Evolutionary conservation across 2,888 invertebrate species (phyloP), one percentile per base, ranked within the genome.

Genomic region (Biston betularia): DNA sequence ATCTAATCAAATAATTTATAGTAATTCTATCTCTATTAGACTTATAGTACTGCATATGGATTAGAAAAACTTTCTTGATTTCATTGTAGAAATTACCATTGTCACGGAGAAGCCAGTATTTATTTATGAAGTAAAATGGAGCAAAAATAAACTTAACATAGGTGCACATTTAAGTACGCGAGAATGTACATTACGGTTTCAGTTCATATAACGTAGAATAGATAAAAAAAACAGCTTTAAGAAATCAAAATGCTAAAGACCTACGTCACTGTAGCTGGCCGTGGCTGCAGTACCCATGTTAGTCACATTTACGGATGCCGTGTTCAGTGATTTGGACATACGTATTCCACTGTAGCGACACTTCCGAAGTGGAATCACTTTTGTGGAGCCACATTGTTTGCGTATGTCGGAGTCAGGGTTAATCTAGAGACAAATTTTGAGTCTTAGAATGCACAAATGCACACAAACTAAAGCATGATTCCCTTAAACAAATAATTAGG

Each of bases 381-480:
- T 40, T 40, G 15, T 40, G 15, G 53, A 24, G 40, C 15, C n/a
- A 40, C 38, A 40, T 11, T 50, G 34, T n/a, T 15, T 40, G 53
- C 53, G 7, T 53, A 0, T 24, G n/a, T 35, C 7, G 40, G 40
- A 40, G 15, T 40, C 15, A 11, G 38, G 15, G 40, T 40, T 53
- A 11, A 53, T 53, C 53, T 53, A 40, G 10, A 15, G 53, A 53
- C 40, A 53, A 53, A 50, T 40, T 53, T 15, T 5, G n/a, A 52
- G 34, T 52, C 35, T 52, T 35, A 52, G 52, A 52, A 52, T n/a
- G 8, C 0, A 7, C 24, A 48, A 46, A 33, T 8, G 11, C 11
- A 48, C 4, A 11, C 15, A 48, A 24, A 45, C 8, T 44, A 44
- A 12, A n/a, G 12, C 44, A 44, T n/a, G 6, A 44, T 12, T 44